A percentile compares a stretch with the other conserved stretches of the same genome.
These are phyloP conservation scores for Endotricha flammealis DNA, from an alignment of 2,888 invertebrate species.

Conservation along the genomic window DNA sequence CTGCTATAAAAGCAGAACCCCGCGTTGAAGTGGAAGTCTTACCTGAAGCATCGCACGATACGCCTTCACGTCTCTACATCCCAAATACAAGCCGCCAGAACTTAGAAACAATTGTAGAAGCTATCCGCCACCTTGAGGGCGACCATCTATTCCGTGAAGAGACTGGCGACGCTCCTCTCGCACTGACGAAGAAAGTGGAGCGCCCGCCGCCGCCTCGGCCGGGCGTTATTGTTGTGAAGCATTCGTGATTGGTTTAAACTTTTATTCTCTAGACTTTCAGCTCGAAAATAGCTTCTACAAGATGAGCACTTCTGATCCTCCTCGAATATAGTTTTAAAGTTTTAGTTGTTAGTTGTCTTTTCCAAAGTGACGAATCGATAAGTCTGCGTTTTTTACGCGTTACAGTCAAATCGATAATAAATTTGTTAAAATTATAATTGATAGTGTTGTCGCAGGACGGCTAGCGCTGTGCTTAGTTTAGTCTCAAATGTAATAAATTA, in stretches of 20 bases:
- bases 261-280: constrained; percentile 32
- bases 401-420: constrained; percentile 48
- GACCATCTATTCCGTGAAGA: constrained; percentile 94
- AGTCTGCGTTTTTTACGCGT: constrained; percentile 67
- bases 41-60: constrained; percentile 68
- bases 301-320: constrained; percentile 58
- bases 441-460: constrained; percentile 50
- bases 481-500: constrained; percentile 62
- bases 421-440: constrained; percentile 44
- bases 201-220: constrained; percentile 84
- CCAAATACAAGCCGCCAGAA: constrained; percentile 91
- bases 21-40: constrained; percentile 87
- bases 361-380: constrained; percentile 75
- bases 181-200: constrained; percentile 75
- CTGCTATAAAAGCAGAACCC: constrained; percentile 92
- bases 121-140: constrained; percentile 97
- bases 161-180: constrained; percentile 78
- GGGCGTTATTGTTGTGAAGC: constrained; percentile 94
- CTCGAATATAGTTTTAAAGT: constrained; percentile 72
- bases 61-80: constrained; percentile 61
- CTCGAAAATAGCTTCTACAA: constrained; percentile 49
- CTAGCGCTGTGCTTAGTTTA: constrained; percentile 68
- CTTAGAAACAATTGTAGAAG: constrained; percentile 98
- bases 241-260: constrained; percentile 82
- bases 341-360: constrained; percentile 69